Percentiles rank a stretch among this genome's conserved stretches.
phyloP scores from a whole-genome alignment of 2,888 invertebrate genomes.

The Ferrisia virgata region DNA sequence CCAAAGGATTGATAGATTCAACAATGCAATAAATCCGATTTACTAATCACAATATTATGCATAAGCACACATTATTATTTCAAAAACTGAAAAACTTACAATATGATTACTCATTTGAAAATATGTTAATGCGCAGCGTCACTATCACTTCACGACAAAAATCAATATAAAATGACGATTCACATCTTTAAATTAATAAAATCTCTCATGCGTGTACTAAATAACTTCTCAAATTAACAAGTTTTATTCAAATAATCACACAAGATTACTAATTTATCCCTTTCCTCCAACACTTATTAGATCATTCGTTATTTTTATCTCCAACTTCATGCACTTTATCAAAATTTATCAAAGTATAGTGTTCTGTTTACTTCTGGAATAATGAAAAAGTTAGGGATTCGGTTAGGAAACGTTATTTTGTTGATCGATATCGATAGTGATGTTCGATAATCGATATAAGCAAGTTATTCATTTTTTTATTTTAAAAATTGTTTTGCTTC shows the following conservation, averaged over 20 bases:
- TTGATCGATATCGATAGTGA: too few relatives aligned
- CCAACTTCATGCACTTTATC: not conserved
- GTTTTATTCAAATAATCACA: not conserved
- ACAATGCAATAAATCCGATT: too few relatives aligned
- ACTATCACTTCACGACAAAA: not conserved
- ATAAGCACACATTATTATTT: not conserved
- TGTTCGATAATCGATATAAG: too few relatives aligned
- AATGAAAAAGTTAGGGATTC: too few relatives aligned
- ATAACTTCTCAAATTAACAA: not conserved
- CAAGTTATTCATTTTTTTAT: too few relatives aligned
- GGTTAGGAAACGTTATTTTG: too few relatives aligned
- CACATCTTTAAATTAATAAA: not conserved
- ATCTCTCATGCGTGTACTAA: not conserved
- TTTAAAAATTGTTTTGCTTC: too few relatives aligned
- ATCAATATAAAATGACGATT: not conserved
- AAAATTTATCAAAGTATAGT: too few relatives aligned
- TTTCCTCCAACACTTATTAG: not conserved
- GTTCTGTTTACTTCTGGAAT: too few relatives aligned
- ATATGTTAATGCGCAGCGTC: not conserved
- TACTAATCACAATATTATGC: too few relatives aligned
- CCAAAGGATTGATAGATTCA: too few relatives aligned
- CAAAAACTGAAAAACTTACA: not conserved
- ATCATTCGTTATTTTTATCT: slow-evolving; percentile 6
- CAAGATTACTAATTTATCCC: not conserved
- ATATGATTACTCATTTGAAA: not conserved